phyloP scores from a whole-genome alignment of 1,140 invertebrate species.

The Brachystomella parvula region DNA sequence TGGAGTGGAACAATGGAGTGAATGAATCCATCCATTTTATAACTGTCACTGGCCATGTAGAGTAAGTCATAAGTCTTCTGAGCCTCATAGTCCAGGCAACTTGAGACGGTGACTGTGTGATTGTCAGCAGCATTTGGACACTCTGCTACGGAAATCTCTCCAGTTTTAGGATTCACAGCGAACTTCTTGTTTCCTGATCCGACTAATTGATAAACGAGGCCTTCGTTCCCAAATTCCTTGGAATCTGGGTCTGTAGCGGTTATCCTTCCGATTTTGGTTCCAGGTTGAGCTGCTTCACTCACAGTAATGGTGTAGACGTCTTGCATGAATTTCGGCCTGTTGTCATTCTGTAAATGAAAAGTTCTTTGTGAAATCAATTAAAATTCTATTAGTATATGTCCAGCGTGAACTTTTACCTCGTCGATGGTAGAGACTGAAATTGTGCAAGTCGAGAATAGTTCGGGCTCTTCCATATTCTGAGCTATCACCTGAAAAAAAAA shows the following conservation, averaged over 20 bases:
- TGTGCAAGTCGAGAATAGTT: constrained; percentile 73
- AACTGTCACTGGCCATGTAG: constrained; percentile 66
- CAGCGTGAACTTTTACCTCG: constrained; percentile 47
- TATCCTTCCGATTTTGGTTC: constrained; percentile 63
- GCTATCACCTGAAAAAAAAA: constrained; percentile 59
- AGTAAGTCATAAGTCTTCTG: constrained; percentile 73
- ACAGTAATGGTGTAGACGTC: constrained; percentile 62
- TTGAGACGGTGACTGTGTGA: constrained; percentile 39
- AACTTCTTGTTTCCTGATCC: constrained; percentile 78
- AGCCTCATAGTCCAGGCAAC: constrained; percentile 80
- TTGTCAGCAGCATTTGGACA: constrained; percentile 52
- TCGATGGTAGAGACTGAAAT: constrained; percentile 74
- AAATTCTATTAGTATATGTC: constrained; percentile 6
- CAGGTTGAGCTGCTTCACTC: constrained; percentile 62
- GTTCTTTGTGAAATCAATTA: constrained; percentile 18
- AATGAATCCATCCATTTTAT: constrained; percentile 35
- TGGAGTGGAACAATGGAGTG: constrained; percentile 60
- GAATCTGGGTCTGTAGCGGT: constrained; percentile 76
- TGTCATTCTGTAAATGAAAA: constrained; percentile 58
- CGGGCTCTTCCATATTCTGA: constrained; percentile 55
- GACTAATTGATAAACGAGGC: constrained; percentile 74
- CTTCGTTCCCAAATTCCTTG: constrained; percentile 64
- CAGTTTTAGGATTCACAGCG: constrained; percentile 65
- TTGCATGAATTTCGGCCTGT: constrained; percentile 68
- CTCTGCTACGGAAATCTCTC: constrained; percentile 68